Conservation (phyloP, 2,797 vertebrate genomes). For the Luscinia luscinia region DNA sequence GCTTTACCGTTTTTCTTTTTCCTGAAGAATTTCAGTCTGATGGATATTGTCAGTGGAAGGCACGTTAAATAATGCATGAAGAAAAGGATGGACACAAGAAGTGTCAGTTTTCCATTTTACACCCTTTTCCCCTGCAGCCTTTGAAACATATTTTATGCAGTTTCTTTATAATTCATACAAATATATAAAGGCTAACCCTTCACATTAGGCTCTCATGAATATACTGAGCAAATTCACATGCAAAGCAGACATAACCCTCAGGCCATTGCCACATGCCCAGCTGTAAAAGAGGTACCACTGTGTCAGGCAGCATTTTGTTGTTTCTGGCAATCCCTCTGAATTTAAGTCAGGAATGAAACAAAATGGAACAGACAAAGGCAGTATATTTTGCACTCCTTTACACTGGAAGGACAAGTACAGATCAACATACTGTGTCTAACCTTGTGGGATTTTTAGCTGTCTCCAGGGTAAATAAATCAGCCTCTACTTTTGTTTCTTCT, state of each 20-base stretch:
- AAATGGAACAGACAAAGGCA: background rate
- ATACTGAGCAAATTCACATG: slow-evolving; percentile 23
- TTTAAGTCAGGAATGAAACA: background rate
- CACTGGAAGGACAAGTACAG: background rate
- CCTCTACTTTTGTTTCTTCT: background rate
- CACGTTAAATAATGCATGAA: slow-evolving; percentile 56
- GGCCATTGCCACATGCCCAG: slow-evolving; percentile 7
- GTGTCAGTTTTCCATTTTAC: slow-evolving; percentile 41
- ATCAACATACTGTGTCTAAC: background rate
- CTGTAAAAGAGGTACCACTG: background rate
- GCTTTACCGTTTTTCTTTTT: background rate
- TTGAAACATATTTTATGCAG: slow-evolving; percentile 46
- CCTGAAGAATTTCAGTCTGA: slow-evolving; percentile 28
- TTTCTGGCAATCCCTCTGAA: slow-evolving; percentile 1
- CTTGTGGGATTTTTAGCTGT: background rate
- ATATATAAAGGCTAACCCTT: slow-evolving; percentile 25
- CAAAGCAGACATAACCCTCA: slow-evolving; percentile 44
- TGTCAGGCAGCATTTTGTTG: background rate
- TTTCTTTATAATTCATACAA: slow-evolving; percentile 46
- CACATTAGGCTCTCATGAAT: slow-evolving; percentile 17
- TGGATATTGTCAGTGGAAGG: slow-evolving; percentile 21
- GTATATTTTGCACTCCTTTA: background rate
- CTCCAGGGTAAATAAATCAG: background rate
- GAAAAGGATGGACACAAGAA: slow-evolving; percentile 36
- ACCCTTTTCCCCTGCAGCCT: slow-evolving; percentile 23